Percentiles rank a stretch among this genome's conserved stretches.
Evolutionary conservation across 2,797 vertebrate species (phyloP).

Genomic region (Ctenopoma multispine): DNA sequence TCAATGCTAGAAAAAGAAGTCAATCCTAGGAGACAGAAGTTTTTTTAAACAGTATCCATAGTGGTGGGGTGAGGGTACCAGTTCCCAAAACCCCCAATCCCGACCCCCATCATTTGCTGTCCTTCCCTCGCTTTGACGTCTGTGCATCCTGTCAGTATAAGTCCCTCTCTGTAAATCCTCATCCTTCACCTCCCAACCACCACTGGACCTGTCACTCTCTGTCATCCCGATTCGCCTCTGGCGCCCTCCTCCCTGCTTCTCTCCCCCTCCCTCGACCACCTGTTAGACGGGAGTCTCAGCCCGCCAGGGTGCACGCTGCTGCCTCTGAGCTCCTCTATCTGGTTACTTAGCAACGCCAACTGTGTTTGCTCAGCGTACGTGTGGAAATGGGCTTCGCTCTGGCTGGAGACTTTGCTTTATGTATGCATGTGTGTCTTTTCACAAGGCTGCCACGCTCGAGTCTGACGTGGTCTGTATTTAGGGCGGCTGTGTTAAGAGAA

Average conservation of each 20-base stretch:
- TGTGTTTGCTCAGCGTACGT: slow-evolving; percentile 82
- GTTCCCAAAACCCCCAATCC: slow-evolving; percentile 28
- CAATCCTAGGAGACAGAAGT: neutral
- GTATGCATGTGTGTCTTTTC: slow-evolving; percentile 55
- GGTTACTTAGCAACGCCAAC: slow-evolving; percentile 82
- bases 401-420: slow-evolving; percentile 69
- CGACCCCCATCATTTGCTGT: slow-evolving; percentile 48
- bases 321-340: slow-evolving; percentile 79
- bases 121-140: slow-evolving; percentile 62
- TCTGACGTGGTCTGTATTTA: slow-evolving; percentile 41
- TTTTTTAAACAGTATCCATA: neutral
- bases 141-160: slow-evolving; percentile 59
- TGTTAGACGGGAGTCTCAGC: slow-evolving; percentile 80
- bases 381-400: slow-evolving; percentile 73
- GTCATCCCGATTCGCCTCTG: slow-evolving; percentile 63
- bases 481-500: slow-evolving; percentile 17
- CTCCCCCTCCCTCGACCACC: slow-evolving; percentile 73
- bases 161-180: slow-evolving; percentile 53
- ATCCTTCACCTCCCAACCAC: slow-evolving; percentile 41
- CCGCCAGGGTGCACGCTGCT: slow-evolving; percentile 71
- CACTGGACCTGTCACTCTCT: slow-evolving; percentile 62
- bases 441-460: slow-evolving; percentile 51
- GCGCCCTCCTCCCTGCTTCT: slow-evolving; percentile 37
- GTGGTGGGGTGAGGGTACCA: slow-evolving; percentile 37
- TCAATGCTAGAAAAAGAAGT: neutral